Base-by-base conservation (phyloP, 2,797 vertebrate species). In the Chromobotia macracanthus region DNA sequence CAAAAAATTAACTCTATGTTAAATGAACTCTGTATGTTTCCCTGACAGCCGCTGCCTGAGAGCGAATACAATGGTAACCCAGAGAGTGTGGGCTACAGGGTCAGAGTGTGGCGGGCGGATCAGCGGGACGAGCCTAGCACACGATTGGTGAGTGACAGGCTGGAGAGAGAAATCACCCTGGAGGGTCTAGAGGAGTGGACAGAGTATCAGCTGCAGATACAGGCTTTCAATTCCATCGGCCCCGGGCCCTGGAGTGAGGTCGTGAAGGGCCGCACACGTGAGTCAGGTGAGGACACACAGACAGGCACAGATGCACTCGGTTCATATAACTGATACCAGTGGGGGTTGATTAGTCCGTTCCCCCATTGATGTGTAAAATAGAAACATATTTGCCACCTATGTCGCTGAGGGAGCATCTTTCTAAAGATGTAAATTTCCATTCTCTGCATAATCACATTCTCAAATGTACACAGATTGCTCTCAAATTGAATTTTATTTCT, bases 221-320 rank as follows among this genome's bases (percentile, higher is more conserved):
- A 98, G 82, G 95, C 95, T 46, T 96, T 95, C 89, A 99, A 99
- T 35, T 96, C 96, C 77, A 96, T 97, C 0, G 97, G 97, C 65
- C 89, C 95, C 0, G 96, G 97, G 75, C 96, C 96, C 0, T 99
- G 97, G 97, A 98, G 97, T 0, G 90, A 91, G 31, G 69, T 87
- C 0, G 91, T 96, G 1, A 83, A 91, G 1, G 94, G 94, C 0
- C 93, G 91, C 0, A 99, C 97, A 0, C 90, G 95, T 0, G 96
- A 98, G 82, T 96, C 96, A 0, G 96, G 97, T 98, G 61, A 91
- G 92, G 3, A 50, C 50, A 41, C 66, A 72, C 55, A 41, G 67
- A n/a, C 65, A 41, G 48, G 51, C 64, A 70, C 72, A 74, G 35
- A 76, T 41, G 41, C 16, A 73, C 8, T 63, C 63, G 16, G 3